These are phyloP conservation scores for Osmerus eperlanus DNA, from an alignment of 2,113 vertebrate genomes.

Conservation along the genomic window DNA sequence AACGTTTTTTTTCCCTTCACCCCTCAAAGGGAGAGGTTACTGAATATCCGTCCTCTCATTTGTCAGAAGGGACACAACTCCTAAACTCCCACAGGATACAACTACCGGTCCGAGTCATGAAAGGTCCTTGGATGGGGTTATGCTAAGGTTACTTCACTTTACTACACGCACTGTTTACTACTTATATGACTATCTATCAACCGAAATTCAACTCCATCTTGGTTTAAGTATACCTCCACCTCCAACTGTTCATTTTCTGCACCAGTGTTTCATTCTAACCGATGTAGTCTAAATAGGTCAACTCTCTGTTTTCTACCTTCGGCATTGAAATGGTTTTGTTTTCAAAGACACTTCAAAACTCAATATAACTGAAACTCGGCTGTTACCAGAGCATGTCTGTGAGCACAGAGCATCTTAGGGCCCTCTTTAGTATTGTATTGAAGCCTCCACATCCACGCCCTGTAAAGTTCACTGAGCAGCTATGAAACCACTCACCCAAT, in stretches of 20 bases:
- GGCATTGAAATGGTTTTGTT: too few relatives aligned
- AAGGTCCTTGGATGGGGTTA: neutral
- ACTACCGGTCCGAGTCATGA: neutral
- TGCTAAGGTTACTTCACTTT: neutral
- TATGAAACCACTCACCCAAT: neutral
- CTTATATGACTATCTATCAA: too few relatives aligned
- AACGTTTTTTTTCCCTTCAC: neutral
- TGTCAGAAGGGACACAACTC: neutral
- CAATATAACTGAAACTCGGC: too few relatives aligned
- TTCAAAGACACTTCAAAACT: too few relatives aligned
- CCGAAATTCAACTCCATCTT: too few relatives aligned
- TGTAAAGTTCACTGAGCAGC: neutral
- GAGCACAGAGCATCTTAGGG: neutral
- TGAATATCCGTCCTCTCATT: neutral
- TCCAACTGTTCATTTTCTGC: too few relatives aligned
- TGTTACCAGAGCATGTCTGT: neutral
- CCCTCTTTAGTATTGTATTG: neutral
- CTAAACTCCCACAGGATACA: neutral
- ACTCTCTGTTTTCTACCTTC: too few relatives aligned
- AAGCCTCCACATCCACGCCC: neutral
- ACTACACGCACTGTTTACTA: too few relatives aligned
- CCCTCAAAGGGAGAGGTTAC: conserved; percentile 13
- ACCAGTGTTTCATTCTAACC: too few relatives aligned
- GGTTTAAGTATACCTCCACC: too few relatives aligned
- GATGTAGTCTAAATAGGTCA: too few relatives aligned